Evolutionary conservation across 2,113 vertebrate genomes (phyloP), one percentile per base, ranked within the genome.

Genomic region (Neomonachus schauinslandi): DNA sequence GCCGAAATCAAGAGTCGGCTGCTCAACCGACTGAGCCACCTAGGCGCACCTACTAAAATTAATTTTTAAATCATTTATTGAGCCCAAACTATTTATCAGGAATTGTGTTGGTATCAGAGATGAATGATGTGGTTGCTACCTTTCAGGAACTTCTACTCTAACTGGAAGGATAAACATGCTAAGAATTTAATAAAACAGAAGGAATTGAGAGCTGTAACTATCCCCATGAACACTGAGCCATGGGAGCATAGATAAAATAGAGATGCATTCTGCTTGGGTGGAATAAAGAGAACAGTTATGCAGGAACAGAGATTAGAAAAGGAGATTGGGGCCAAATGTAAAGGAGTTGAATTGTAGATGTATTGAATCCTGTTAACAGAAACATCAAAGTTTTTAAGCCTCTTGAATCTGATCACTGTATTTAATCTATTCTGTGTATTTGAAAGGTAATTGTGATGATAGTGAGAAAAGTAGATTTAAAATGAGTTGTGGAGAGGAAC

Each of bases 201-300:
- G 3, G 3, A 55, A 19, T 46, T 31, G n/a, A 51, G 22, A 69
- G 4, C 22, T 84, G 0, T 90, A 67, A 63, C 33, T 36, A 18
- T 46, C 76, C 46, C 8, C 4, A 14, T 72, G 39, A 81, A 89
- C 9, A 31, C 31, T 84, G n/a, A 71, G 6, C 22, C 46, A 77
- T 11, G 28, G 15, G 14, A 84, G 24, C 39, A 49, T 1, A 80
- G 33, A 81, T 63, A 18, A 42, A 93, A 46, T n/a, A 74, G 36
- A 63, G 14, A 79, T 72, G 81, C 33, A 83, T 85, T 89, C 18
- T 92, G 24, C 28, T 71, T 72, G 4, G 0, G 2, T 77, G 4
- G 42, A 87, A 87, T 92, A 74, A 93, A 86, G 9, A 65, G n/a
- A 91, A 95, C 5, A 95, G 89, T 69, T 59, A 55, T 80, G 14